These are phyloP conservation scores for Tribolium castaneum DNA, from an alignment of 1,140 invertebrate genomes.

Conservation along the genomic window DNA sequence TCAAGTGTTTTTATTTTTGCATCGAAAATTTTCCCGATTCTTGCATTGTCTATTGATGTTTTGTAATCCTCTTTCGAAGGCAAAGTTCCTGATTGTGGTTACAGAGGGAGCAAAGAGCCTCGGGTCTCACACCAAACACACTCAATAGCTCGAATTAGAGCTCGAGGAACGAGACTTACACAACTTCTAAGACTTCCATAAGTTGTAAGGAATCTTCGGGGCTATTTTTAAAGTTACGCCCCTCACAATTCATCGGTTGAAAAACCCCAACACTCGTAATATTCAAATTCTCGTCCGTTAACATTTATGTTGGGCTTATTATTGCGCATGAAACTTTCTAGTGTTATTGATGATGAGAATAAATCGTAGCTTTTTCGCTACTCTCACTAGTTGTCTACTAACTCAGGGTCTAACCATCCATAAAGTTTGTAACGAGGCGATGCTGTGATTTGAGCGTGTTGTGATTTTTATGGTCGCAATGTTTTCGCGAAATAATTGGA, in stretches of 20 bases:
- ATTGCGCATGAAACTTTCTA: not conserved
- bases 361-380: not conserved
- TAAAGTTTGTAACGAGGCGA: not conserved
- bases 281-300: not conserved
- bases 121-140: not conserved
- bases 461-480: conserved; percentile 28
- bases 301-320: not conserved
- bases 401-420: not conserved
- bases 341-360: not conserved
- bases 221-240: not conserved
- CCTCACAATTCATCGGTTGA: not conserved
- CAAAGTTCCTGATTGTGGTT: conserved; percentile 27
- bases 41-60: not conserved
- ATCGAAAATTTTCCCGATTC: not conserved
- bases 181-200: conserved; percentile 25
- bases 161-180: conserved; percentile 21
- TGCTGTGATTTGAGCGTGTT: not conserved
- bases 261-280: not conserved
- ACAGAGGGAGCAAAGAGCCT: conserved; percentile 16
- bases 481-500: conserved; percentile 34
- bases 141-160: conserved; percentile 30
- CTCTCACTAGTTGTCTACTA: not conserved
- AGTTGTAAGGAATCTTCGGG: conserved; percentile 1
- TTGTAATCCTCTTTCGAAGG: not conserved
- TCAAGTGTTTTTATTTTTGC: not conserved